Conservation (phyloP, 2,113 vertebrate genomes). For the Numenius arquata region DNA sequence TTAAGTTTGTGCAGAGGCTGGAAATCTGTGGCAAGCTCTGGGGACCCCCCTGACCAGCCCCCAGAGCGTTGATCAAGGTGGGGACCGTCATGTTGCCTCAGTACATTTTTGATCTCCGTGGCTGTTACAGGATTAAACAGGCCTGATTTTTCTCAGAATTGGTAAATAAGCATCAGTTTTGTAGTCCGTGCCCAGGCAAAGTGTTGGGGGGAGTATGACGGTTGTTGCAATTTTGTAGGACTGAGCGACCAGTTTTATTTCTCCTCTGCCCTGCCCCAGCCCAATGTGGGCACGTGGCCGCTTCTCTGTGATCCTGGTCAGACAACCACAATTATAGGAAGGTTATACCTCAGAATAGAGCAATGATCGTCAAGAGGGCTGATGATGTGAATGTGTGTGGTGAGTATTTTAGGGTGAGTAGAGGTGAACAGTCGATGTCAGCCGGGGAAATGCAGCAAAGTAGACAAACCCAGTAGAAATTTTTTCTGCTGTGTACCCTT, state of each 20-base stretch:
- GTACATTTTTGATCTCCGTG: not conserved
- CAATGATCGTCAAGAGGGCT: not conserved
- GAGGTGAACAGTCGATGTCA: not conserved
- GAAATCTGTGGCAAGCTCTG: not conserved
- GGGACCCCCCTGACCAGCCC: no score
- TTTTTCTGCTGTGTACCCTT: not conserved
- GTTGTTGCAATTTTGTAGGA: not conserved
- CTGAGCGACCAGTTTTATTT: rapidly evolving
- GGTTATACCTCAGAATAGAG: not conserved
- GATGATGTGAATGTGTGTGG: not conserved
- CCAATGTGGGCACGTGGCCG: rapidly evolving
- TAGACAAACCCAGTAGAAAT: not conserved
- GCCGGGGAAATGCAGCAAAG: not conserved
- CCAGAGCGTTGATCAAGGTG: not conserved
- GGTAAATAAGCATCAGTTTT: not conserved
- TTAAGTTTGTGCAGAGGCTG: not conserved
- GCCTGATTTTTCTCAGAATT: not conserved
- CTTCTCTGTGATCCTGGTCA: not conserved
- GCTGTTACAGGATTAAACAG: not conserved
- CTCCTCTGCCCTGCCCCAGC: not conserved
- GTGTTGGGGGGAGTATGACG: not conserved
- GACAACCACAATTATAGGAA: not conserved
- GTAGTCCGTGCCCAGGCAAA: not conserved
- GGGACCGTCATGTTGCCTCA: no score
- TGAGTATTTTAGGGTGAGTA: not conserved